phyloP scores from a whole-genome alignment of 37 sponge, comb jelly and placozoan species.

The Halisarca cf. caerulea region DNA sequence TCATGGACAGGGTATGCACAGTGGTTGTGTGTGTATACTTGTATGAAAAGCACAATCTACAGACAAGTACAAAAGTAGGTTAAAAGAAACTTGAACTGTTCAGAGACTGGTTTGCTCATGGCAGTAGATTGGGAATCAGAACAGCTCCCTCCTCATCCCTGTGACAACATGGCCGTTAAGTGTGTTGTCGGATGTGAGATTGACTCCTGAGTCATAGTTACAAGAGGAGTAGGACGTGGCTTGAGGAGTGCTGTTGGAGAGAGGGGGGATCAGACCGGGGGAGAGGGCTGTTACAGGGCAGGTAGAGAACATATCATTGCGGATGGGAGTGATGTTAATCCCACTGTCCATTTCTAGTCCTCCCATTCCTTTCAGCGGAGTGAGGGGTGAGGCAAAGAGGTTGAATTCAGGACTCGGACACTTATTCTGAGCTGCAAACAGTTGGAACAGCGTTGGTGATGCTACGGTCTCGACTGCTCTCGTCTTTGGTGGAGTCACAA shows the following conservation, averaged over 20 bases:
- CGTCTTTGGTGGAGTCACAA: not conserved
- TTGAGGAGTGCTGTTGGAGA: constrained; percentile 27
- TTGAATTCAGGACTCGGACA: not conserved
- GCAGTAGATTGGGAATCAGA: too few species aligned
- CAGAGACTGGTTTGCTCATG: too few species aligned
- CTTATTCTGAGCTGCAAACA: not conserved
- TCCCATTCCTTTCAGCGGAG: constrained; percentile 15
- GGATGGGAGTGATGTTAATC: constrained; percentile 4
- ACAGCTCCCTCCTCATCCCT: too few species aligned
- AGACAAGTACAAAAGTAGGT: too few species aligned
- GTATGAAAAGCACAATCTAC: too few species aligned
- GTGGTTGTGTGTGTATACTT: too few species aligned
- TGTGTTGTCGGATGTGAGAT: not conserved
- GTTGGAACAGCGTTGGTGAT: constrained; percentile 11
- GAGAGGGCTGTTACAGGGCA: not conserved
- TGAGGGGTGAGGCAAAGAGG: constrained; percentile 36
- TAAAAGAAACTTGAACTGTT: too few species aligned
- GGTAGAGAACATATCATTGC: not conserved
- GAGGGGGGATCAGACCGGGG: constrained; percentile 17
- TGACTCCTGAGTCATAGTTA: not conserved
- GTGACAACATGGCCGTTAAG: too few species aligned
- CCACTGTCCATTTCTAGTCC: constrained; percentile 48
- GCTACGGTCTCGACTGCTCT: not conserved
- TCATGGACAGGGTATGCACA: too few species aligned
- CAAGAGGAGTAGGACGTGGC: not conserved